These are phyloP conservation scores for Falcunculus frontatus DNA, from an alignment of 2,113 vertebrate species.

Conservation along the genomic window DNA sequence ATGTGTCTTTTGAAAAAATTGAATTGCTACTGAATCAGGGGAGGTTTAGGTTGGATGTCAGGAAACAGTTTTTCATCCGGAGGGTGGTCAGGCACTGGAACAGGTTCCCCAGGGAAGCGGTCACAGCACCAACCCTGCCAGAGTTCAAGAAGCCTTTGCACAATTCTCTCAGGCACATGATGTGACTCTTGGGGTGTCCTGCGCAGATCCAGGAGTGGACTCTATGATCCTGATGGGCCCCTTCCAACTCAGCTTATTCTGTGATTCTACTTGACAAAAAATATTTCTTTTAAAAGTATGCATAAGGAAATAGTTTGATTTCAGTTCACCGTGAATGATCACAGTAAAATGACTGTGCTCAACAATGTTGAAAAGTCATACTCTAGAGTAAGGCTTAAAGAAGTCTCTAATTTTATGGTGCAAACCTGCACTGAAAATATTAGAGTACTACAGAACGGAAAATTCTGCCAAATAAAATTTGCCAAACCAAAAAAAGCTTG, in stretches of 20 bases:
- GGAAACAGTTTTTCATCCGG: neutral
- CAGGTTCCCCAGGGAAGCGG: neutral
- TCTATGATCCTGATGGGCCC: fast-evolving
- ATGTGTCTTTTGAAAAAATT: neutral
- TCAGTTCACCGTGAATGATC: neutral
- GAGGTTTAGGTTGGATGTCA: neutral
- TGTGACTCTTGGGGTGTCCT: neutral
- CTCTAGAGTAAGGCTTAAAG: neutral
- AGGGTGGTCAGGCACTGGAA: fast-evolving
- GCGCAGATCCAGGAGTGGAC: neutral
- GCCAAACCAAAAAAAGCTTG: neutral
- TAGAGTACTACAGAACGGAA: neutral
- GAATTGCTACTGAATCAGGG: neutral
- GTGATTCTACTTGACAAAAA: neutral
- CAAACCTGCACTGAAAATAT: neutral
- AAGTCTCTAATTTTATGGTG: neutral
- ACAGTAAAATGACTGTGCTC: neutral
- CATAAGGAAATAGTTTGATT: neutral
- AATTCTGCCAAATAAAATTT: neutral
- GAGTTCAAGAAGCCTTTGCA: neutral
- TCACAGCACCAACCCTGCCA: neutral
- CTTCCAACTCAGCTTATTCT: neutral
- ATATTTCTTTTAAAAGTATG: neutral
- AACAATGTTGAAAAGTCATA: neutral
- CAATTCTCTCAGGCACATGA: neutral